These are phyloP conservation scores for Drosophila novamexicana DNA, from an alignment of 1,140 invertebrate species.

Conservation along the genomic window DNA sequence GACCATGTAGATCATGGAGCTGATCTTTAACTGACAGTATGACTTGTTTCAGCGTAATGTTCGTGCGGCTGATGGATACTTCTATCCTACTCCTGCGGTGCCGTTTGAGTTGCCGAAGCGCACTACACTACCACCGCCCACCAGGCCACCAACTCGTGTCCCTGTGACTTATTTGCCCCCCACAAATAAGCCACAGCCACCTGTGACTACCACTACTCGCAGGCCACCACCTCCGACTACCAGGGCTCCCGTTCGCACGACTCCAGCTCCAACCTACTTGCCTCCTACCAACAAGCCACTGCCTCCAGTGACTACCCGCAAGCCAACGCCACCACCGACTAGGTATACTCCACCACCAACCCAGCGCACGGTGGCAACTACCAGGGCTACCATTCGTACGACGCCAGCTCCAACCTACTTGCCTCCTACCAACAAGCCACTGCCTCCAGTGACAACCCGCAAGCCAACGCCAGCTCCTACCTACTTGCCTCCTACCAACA, in stretches of 20 bases:
- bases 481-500: conserved; percentile 57
- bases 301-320: conserved; percentile 31
- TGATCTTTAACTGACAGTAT: background rate
- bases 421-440: conserved; percentile 46
- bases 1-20: background rate
- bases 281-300: conserved; percentile 47
- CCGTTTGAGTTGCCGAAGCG: conserved; percentile 70
- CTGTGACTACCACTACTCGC: conserved; percentile 28
- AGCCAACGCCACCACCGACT: conserved; percentile 34
- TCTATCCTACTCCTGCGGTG: conserved; percentile 68
- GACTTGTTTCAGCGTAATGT: conserved; percentile 59
- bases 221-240: conserved; percentile 36
- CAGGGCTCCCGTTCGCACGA: conserved; percentile 27
- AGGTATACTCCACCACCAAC: conserved; percentile 10
- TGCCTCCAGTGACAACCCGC: conserved; percentile 38
- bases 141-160: conserved; percentile 49
- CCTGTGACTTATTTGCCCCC: conserved; percentile 42
- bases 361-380: conserved; percentile 11
- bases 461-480: conserved; percentile 46
- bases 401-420: conserved; percentile 9
- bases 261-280: conserved; percentile 60
- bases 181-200: conserved; percentile 29
- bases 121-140: conserved; percentile 53
- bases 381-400: conserved; percentile 27
- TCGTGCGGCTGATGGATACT: conserved; percentile 73